phyloP scores from a whole-genome alignment of 2,888 invertebrate species.

The Salpingus planirostris region DNA sequence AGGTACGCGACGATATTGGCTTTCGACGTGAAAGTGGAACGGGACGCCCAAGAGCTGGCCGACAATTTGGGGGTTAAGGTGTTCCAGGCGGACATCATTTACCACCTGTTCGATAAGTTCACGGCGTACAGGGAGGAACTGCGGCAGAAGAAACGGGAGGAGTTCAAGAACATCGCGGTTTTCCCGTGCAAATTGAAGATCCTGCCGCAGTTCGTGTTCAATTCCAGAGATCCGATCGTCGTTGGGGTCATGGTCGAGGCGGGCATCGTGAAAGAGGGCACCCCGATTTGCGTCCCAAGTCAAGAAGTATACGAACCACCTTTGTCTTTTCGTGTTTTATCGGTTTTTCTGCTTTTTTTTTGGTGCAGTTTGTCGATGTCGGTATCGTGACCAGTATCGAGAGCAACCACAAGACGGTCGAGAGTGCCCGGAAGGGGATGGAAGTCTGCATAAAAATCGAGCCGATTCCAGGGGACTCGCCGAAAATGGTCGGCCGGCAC shows the following conservation, averaged over 20 bases:
- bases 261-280: slow-evolving; percentile 91
- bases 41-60: slow-evolving; percentile 96
- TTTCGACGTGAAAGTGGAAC: slow-evolving; percentile 98
- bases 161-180: slow-evolving; percentile 93
- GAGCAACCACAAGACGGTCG: slow-evolving; percentile 89
- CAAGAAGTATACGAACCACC: slow-evolving; percentile 70
- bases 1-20: slow-evolving; percentile 95
- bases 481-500: slow-evolving; percentile 97
- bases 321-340: too few relatives aligned
- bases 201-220: slow-evolving; percentile 88
- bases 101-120: slow-evolving; percentile 98
- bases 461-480: slow-evolving; percentile 93
- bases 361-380: slow-evolving; percentile 84
- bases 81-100: slow-evolving; percentile 98
- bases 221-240: slow-evolving; percentile 96
- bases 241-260: slow-evolving; percentile 93
- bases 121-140: slow-evolving; percentile 86
- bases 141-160: slow-evolving; percentile 83
- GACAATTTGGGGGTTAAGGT: slow-evolving; percentile 90
- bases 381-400: slow-evolving; percentile 94
- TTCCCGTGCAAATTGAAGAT: slow-evolving; percentile 93
- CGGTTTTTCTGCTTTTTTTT: too few relatives aligned
- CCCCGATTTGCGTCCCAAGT: slow-evolving; percentile 94
- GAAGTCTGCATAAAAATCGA: slow-evolving; percentile 97
- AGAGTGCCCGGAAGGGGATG: slow-evolving; percentile 89